Evolutionary conservation across 2,888 invertebrate species (phyloP).

Genomic region (Eucera pruinosa): DNA sequence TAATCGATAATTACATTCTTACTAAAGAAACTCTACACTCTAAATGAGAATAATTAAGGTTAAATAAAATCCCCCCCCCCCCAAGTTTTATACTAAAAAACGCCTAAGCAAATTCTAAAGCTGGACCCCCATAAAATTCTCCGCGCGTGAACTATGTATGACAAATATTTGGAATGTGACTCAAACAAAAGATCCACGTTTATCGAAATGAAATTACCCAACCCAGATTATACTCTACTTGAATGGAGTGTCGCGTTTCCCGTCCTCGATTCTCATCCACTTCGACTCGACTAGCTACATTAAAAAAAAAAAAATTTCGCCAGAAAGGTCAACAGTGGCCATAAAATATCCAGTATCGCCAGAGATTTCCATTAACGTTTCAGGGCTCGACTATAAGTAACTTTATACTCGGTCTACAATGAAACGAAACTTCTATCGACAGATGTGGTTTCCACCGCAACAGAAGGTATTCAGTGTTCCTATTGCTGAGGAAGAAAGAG

Average conservation of each 20-base stretch:
- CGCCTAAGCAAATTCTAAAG: no score
- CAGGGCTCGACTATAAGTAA: slow-evolving; percentile 29
- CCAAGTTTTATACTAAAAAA: no score
- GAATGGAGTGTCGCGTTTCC: background rate
- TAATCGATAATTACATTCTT: no score
- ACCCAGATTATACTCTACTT: background rate
- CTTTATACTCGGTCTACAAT: slow-evolving; percentile 36
- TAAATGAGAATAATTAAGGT: no score
- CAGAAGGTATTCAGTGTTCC: slow-evolving; percentile 15
- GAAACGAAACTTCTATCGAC: slow-evolving; percentile 37
- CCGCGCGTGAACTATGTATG: no score
- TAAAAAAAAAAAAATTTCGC: slow-evolving; percentile 6
- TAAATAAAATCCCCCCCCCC: no score
- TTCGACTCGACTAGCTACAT: background rate
- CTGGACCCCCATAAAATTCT: no score
- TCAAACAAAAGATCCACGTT: background rate
- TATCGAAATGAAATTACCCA: background rate
- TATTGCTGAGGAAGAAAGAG: no score
- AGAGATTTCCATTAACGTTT: slow-evolving; percentile 44
- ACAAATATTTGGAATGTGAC: background rate
- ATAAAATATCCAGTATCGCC: slow-evolving; percentile 26
- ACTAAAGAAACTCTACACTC: no score
- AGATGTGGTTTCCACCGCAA: slow-evolving; percentile 32
- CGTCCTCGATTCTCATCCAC: background rate
- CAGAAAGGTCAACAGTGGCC: slow-evolving; percentile 28